A percentile compares a stretch with the other conserved stretches of the same genome.
phyloP scores from a whole-genome alignment of 2,888 invertebrate genomes.

The Zaprionus obscuricornis region DNA sequence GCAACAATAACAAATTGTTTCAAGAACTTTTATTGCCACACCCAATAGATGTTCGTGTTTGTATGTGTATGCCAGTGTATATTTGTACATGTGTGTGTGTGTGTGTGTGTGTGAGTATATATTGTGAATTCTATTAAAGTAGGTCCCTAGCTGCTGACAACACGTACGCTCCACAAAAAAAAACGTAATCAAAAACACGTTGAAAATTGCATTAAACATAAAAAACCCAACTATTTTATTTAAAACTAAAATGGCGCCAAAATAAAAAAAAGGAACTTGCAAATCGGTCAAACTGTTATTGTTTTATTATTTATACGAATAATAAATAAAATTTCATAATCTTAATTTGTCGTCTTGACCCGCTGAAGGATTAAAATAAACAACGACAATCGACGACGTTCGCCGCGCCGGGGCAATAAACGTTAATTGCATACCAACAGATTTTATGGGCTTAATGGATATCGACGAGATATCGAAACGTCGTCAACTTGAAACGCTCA shows the following conservation, averaged over 20 bases:
- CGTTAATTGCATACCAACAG: slow-evolving; percentile 76
- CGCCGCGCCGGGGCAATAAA: slow-evolving; percentile 64
- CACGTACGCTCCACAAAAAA: too few relatives aligned
- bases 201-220: too few relatives aligned
- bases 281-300: background rate
- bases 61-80: too few relatives aligned
- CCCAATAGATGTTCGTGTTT: slow-evolving; percentile 46
- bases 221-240: too few relatives aligned
- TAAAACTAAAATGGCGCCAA: background rate
- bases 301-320: slow-evolving; percentile 56
- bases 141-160: too few relatives aligned
- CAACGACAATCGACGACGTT: slow-evolving; percentile 39
- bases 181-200: too few relatives aligned
- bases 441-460: slow-evolving; percentile 80
- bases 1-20: slow-evolving; percentile 45
- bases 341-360: slow-evolving; percentile 74
- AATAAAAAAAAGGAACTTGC: background rate
- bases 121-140: too few relatives aligned
- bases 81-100: too few relatives aligned
- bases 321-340: slow-evolving; percentile 67
- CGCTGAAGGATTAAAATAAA: slow-evolving; percentile 67
- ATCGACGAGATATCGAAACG: slow-evolving; percentile 72
- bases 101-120: too few relatives aligned
- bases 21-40: slow-evolving; percentile 74
- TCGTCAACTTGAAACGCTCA: slow-evolving; percentile 57